Evolutionary conservation across 2,113 vertebrate species (phyloP), one percentile per base, ranked within the genome.

Genomic region (human): DNA sequence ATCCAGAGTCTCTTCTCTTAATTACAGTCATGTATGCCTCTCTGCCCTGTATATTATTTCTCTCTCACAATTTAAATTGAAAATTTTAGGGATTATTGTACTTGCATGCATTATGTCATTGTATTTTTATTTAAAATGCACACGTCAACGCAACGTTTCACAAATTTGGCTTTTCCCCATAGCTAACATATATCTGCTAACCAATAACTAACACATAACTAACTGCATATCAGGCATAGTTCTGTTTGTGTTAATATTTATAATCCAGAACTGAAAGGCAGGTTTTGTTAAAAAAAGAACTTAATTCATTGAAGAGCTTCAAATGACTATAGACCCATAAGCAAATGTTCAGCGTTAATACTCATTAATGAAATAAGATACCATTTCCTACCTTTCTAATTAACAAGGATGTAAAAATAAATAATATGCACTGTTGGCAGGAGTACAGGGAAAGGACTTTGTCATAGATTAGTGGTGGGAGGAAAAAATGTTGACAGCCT

Each of bases 361-460:
- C n/a, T 96, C 76, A 95, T 94, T 96, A 97, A 95, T 92, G 81
- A 96, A 97, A 93, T 96, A 61, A 89, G 88, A 95, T 90, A 68
- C 43, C 16, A 76, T 66, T 96, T 89, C 43, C 89, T 89, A 79
- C 52, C 64, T 96, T 90, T 90, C 72, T 97, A 92, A 97, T 96
- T 96, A 97, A 78, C 90, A 85, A 95, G 95, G 75, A 92, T 97
- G 96, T 89, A 97, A 93, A 94, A 95, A 92, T 93, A 96, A 96
- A 94, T 94, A 97, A 81, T 94, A 89, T n/a, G 22, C 30, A 85
- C 40, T 85, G 6, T 95, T 98, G 97, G 94, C 95, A 98, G 59
- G 57, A 82, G 32, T 73, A 85, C 90, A 97, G 76, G 73, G 52
- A 79, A 88, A 88, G 45, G 59, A 88, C 84, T 94, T 86, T 90